phyloP scores from a whole-genome alignment of 2,888 invertebrate genomes.

The Linnaemya tessellans region DNA sequence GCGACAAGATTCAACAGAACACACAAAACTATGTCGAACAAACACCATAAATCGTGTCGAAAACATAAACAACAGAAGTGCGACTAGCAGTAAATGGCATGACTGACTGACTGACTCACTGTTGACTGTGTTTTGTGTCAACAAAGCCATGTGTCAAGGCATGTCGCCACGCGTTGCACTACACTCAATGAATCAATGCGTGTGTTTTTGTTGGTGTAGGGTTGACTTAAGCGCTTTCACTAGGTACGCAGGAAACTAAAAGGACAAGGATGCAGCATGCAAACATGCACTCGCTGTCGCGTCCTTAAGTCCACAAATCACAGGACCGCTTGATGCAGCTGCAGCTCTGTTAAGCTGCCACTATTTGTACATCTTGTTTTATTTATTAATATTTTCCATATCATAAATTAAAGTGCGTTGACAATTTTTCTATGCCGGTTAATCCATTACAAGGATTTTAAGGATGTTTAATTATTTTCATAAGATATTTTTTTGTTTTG shows the following conservation, averaged over 20 bases:
- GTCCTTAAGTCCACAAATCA: constrained; percentile 76
- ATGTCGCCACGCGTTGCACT: constrained; percentile 74
- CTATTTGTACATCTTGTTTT: constrained; percentile 22
- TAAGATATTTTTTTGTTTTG: not conserved
- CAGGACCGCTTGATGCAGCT: constrained; percentile 64
- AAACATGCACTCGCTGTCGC: constrained; percentile 56
- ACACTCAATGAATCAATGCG: constrained; percentile 36
- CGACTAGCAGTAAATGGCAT: not conserved
- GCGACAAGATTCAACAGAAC: constrained; percentile 11
- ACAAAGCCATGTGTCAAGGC: constrained; percentile 79
- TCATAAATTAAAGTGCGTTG: constrained; percentile 63
- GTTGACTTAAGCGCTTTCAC: constrained; percentile 38
- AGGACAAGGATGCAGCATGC: constrained; percentile 34
- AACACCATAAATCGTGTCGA: constrained; percentile 59
- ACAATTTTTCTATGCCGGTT: constrained; percentile 54
- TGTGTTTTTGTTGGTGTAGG: constrained; percentile 7
- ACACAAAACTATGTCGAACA: constrained; percentile 37
- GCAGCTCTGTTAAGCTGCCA: constrained; percentile 13
- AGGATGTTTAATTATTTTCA: constrained; percentile 61
- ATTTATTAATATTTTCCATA: constrained; percentile 52
- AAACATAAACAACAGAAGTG: constrained; percentile 24
- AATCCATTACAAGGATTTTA: constrained; percentile 53
- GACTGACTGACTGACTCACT: constrained; percentile 26
- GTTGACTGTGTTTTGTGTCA: constrained; percentile 75
- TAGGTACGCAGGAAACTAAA: not conserved